Conservation (phyloP, 1,140 invertebrate species). For the Drosophila kanapiae region DNA sequence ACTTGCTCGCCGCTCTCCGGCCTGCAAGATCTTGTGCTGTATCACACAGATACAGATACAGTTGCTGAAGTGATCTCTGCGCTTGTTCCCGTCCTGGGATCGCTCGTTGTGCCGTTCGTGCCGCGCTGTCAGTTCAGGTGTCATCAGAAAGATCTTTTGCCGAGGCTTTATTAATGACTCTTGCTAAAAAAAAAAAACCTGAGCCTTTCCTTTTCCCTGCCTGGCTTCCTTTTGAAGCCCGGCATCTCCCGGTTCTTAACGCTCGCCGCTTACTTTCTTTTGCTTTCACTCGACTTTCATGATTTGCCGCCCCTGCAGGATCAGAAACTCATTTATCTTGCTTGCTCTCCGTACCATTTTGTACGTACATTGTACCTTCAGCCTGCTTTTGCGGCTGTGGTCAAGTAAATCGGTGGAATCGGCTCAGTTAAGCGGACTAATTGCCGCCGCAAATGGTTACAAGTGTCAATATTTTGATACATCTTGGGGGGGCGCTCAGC, state of each 20-base stretch:
- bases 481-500: constrained; percentile 13
- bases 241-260: constrained; percentile 27
- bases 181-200: constrained; percentile 24
- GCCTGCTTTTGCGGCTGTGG: constrained; percentile 45
- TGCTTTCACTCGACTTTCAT: constrained; percentile 75
- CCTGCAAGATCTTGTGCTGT: constrained; percentile 26
- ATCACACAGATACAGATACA: constrained; percentile 36
- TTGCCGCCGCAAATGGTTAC: constrained; percentile 70
- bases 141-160: constrained; percentile 76
- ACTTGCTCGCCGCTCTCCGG: constrained; percentile 42
- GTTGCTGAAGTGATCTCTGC: constrained; percentile 65
- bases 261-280: constrained; percentile 51
- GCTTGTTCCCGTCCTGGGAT: constrained; percentile 20
- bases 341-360: constrained; percentile 16
- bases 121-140: constrained; percentile 78
- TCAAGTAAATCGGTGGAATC: constrained; percentile 52
- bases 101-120: constrained; percentile 37
- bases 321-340: constrained; percentile 75
- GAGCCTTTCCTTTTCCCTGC: constrained; percentile 50
- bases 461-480: constrained; percentile 81
- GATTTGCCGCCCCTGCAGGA: constrained; percentile 64
- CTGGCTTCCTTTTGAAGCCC: constrained; percentile 29
- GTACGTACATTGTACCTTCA: neutral
- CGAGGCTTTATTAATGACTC: constrained; percentile 83
- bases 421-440: constrained; percentile 69